Conservation (phyloP, 2,113 vertebrate genomes). For the Agapornis roseicollis region DNA sequence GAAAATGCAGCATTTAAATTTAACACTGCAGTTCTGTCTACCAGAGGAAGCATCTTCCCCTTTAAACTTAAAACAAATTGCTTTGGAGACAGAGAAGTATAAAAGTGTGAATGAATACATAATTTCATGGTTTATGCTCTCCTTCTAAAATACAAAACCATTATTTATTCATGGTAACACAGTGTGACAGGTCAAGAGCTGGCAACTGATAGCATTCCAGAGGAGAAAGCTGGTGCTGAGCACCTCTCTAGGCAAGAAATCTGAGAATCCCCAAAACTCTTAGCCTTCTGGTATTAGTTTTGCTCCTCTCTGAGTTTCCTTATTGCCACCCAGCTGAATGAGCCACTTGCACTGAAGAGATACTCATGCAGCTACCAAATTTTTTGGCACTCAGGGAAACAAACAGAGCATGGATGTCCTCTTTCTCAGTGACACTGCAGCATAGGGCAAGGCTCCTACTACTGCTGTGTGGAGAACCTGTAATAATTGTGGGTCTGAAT, state of each 20-base stretch:
- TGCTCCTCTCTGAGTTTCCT: background rate
- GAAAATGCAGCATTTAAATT: background rate
- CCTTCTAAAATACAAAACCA: background rate
- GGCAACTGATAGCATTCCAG: background rate
- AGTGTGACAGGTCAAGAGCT: background rate
- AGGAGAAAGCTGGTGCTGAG: background rate
- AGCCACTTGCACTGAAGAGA: background rate
- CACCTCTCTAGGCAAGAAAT: background rate
- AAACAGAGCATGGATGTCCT: background rate
- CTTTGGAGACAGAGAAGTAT: background rate
- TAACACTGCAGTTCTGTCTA: background rate
- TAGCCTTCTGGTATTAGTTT: background rate
- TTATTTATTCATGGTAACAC: background rate
- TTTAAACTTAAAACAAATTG: background rate
- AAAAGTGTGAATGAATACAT: background rate
- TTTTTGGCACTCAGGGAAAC: background rate
- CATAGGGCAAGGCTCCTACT: background rate
- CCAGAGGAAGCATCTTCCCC: background rate
- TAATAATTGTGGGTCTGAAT: background rate
- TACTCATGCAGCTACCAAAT: background rate
- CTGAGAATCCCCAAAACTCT: background rate
- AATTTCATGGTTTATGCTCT: background rate
- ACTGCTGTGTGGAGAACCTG: background rate
- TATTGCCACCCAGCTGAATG: background rate
- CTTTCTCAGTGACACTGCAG: background rate